phyloP scores from a whole-genome alignment of 2,888 invertebrate genomes.

The Oxycera nigricornis region DNA sequence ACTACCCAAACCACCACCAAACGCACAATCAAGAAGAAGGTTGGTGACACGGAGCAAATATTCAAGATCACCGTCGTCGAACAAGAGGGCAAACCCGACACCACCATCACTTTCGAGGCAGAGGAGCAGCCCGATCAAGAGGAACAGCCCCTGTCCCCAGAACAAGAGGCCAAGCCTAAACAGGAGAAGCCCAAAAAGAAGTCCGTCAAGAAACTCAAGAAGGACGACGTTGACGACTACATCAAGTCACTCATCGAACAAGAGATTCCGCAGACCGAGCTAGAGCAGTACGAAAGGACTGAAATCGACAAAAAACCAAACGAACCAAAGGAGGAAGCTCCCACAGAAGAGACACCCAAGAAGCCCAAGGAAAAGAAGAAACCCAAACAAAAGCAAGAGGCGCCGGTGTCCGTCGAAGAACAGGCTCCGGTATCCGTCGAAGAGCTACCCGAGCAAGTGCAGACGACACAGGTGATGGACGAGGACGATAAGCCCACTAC shows the following conservation, averaged over 20 bases:
- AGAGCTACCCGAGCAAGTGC: no score
- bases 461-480: no score
- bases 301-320: slow-evolving; percentile 57
- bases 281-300: slow-evolving; percentile 48
- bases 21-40: slow-evolving; percentile 57
- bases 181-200: slow-evolving; percentile 53
- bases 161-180: no score
- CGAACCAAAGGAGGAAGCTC: slow-evolving; percentile 55
- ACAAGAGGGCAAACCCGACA: slow-evolving; percentile 53
- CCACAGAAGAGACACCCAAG: slow-evolving; percentile 50
- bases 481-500: no score
- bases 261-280: slow-evolving; percentile 55
- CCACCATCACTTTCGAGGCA: slow-evolving; percentile 55
- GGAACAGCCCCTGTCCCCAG: slow-evolving; percentile 51
- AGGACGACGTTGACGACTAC: slow-evolving; percentile 55
- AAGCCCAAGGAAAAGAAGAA: slow-evolving; percentile 48
- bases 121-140: slow-evolving; percentile 52
- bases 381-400: slow-evolving; percentile 55
- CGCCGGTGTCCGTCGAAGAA: no score
- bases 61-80: slow-evolving; percentile 58
- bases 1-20: slow-evolving; percentile 56
- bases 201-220: slow-evolving; percentile 55
- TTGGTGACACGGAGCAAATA: slow-evolving; percentile 60
- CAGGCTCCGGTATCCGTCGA: no score
- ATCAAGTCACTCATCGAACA: slow-evolving; percentile 54